Base-by-base conservation (phyloP, 2,888 invertebrate species). In the Hetaerina titia region DNA sequence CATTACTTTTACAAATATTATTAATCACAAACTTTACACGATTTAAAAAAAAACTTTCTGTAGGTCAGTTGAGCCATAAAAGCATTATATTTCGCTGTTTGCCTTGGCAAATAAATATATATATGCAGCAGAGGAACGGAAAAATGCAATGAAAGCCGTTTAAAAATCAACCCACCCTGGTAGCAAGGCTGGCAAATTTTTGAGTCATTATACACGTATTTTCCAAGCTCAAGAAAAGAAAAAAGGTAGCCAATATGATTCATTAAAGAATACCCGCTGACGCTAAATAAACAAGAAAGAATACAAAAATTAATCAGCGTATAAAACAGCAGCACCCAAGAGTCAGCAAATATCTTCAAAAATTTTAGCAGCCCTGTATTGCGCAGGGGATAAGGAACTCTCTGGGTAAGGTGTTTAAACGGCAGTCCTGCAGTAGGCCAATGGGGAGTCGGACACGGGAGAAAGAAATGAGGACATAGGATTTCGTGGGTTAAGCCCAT, bases 121-220 rank as follows among this genome's bases (percentile, higher is more conserved):
- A 89, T 69, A 69, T 92, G 92, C 90, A 90, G 90, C 64, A 45
- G 63, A 90, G 69, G 64, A 92, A 92, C 69, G 69, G 69, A 92
- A 92, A 92, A 92, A 92, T 56, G 92, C 92, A 74, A 45, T 92
- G 69, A 92, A 92, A 92, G 92, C 92, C 92, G 92, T 74, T 92
- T 92, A 92, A 92, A 92, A 74, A 92, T 74, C 69, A 56, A 92
- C 92, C 92, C 92, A 92, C 92, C 92, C 92, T 90, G 90, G 90
- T 90, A 90, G 90, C 90, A 92, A 69, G 69, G 92, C 74, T 92
- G 92, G 92, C 45, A 92, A 57, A 74, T 56, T 56, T 74, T 56
- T 19, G 92, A 64, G 74, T 31, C 81, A 81, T 31, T 11, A 81
- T 13, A 15, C 25, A 15, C 11, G 74, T 56, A 22, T 56, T 74